A percentile compares a stretch with the other conserved stretches of the same genome.
Conservation (phyloP, 2,888 invertebrate species). For the Drosophila nr. perissopoda region DNA sequence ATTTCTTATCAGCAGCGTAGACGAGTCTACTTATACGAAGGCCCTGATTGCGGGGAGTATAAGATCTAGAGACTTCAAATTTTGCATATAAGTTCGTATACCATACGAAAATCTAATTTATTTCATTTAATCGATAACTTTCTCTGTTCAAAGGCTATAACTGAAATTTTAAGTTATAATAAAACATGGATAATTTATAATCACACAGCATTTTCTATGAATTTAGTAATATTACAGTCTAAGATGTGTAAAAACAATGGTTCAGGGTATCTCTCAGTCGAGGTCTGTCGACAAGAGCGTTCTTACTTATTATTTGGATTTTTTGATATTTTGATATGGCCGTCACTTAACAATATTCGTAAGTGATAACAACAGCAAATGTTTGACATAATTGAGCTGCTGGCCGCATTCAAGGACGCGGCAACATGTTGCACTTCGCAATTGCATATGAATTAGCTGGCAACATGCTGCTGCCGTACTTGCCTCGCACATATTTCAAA, state of each 20-base stretch:
- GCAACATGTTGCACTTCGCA: constrained; percentile 42
- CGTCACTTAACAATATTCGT: constrained; percentile 59
- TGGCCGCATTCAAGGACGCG: constrained; percentile 45
- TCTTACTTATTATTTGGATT: not conserved
- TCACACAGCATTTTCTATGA: not conserved
- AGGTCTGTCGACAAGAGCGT: not conserved
- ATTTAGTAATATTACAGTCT: not conserved
- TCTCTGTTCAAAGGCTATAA: not conserved
- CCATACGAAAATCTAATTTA: not conserved
- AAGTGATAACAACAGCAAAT: constrained; percentile 48
- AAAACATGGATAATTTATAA: not conserved
- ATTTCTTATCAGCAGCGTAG: not conserved
- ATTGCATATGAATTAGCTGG: constrained; percentile 16
- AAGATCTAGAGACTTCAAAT: not conserved
- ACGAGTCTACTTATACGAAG: not conserved
- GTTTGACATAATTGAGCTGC: constrained; percentile 60
- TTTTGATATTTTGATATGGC: constrained; percentile 1
- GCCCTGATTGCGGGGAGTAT: not conserved
- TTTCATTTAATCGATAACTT: not conserved
- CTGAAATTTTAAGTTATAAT: not conserved
- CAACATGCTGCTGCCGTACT: constrained; percentile 49
- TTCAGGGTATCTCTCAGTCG: not conserved
- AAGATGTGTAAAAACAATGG: not conserved
- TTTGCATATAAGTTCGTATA: not conserved
- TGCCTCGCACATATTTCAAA: constrained; percentile 51